Evolutionary conservation across 2,888 invertebrate genomes (phyloP), one percentile per base, ranked within the genome.

Genomic region (Napeogenes inachia): DNA sequence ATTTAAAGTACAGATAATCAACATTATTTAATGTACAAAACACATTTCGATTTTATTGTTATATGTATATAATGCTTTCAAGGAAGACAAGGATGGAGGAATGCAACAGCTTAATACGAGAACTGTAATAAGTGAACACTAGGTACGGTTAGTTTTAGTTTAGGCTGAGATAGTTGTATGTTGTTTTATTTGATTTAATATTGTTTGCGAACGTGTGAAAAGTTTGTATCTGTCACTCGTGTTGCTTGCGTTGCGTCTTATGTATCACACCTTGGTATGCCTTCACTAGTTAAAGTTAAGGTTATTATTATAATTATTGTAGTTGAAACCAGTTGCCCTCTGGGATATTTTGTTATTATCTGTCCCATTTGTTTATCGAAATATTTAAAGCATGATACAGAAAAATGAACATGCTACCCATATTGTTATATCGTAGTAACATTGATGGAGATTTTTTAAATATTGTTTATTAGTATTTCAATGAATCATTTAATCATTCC

Each of bases 61-160:
- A 80, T 89, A 82, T 89, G 89, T 89, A 89, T 89, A 89, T 89
- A 89, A 85, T 82, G 89, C 77, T 81, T 81, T 75, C 74, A 73
- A 73, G 21, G 21, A 21, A 74, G 71, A 69, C 67, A 67, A 68
- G 68, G 60, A 63, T 60, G 59, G 61, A 45, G 63, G 75, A 76
- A 64, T 76, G 73, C 69, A 55, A 50, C 57, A 45, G 54, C 54
- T 55, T 60, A 53, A 57, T 38, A 30, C n/a, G 53, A 53, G 35
- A 53, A 61, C 35, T 13, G 60, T 62, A 50, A 67, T 59, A 64
- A 61, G 67, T 75, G 61, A 73, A 73, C 1, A 21, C 73, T 81
- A 73, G 82, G 72, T 81, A 81, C 64, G 73, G 77, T 79, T 87
- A 85, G 86, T 72, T 81, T 82, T 87, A 88, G 82, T 80, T 83